These are phyloP conservation scores for Linnaemya vulpina DNA, from an alignment of 2,888 invertebrate genomes.

Conservation along the genomic window DNA sequence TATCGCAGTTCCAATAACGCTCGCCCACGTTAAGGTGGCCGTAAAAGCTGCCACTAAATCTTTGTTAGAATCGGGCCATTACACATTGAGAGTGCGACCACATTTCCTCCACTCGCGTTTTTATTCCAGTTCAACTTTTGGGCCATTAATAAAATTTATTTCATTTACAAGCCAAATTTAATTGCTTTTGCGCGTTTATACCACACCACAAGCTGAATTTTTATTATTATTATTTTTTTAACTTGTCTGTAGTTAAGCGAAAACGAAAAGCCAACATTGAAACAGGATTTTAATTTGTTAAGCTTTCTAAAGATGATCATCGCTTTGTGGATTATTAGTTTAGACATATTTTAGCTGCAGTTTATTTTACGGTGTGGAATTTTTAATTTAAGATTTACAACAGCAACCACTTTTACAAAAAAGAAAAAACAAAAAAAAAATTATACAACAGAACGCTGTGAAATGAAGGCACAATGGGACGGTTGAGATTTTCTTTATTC, in stretches of 20 bases:
- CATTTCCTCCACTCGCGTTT: background rate
- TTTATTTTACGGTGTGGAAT: slow-evolving; percentile 60
- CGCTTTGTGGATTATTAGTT: slow-evolving; percentile 42
- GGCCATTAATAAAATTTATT: slow-evolving; percentile 22
- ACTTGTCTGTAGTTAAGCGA: background rate
- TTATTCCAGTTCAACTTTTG: background rate
- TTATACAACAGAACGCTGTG: background rate
- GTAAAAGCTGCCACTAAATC: slow-evolving; percentile 2
- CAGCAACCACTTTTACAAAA: background rate
- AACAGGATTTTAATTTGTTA: slow-evolving; percentile 69
- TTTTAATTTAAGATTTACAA: slow-evolving; percentile 56
- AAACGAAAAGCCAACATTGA: slow-evolving; percentile 47
- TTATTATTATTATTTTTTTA: no score
- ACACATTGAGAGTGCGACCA: background rate
- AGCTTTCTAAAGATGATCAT: slow-evolving; percentile 67
- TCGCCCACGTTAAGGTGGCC: background rate
- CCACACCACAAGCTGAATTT: slow-evolving; percentile 12
- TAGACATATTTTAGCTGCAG: slow-evolving; percentile 57
- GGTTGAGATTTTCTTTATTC: background rate
- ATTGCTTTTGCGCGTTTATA: slow-evolving; percentile 47
- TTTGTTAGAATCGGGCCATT: slow-evolving; percentile 24
- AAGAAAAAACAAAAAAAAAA: background rate
- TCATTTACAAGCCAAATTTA: slow-evolving; percentile 33
- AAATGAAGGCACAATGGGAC: background rate
- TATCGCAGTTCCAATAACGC: background rate